Base-by-base conservation (phyloP, 2,113 vertebrate species). In the Anser cygnoides region DNA sequence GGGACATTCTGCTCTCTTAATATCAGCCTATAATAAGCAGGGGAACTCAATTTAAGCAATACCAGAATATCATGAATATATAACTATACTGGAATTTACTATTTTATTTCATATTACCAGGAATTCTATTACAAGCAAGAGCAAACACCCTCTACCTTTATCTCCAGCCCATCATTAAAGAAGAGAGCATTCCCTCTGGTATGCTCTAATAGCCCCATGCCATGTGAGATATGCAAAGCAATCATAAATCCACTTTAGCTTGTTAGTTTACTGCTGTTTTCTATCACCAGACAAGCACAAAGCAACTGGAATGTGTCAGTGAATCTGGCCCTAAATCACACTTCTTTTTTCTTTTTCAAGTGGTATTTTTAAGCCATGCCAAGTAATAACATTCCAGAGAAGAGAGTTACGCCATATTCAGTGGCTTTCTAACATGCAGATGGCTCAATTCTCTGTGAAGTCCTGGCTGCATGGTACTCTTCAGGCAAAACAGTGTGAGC, bases 181-280 rank as follows among this genome's bases (percentile, higher is more conserved):
- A 93, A 80, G 85, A 86, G 58, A 95, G 23, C 35, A 82, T 31
- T 94, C 86, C 59, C 58, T 93, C 80, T 94, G 92, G 88, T 90
- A 96, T 96, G 93, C 80, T 87, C 10, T 87, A 84, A 93, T 61
- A 95, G 93, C 70, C 61, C 82, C 29, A 3, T 90, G 76, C 65
- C 83, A 81, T 93, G 93, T 92, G 80, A 96, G 90, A 96, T 91
- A 93, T 78, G 92, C 86, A 92, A 96, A 92, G 88, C 89, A 81
- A 89, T 94, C 93, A 96, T 94, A 96, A 95, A 97, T 95, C 90
- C 88, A 86, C 93, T 95, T 84, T 54, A 96, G 93, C 89, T 91
- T 95, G 93, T 94, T 93, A 91, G 90, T 94, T 96, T 96, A 96
- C 93, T 96, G 96, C 92, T 96, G 92, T 79, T 94, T 96, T 93